phyloP scores from a whole-genome alignment of 2,888 invertebrate species.

The Vannuccia rotundouncinata region DNA sequence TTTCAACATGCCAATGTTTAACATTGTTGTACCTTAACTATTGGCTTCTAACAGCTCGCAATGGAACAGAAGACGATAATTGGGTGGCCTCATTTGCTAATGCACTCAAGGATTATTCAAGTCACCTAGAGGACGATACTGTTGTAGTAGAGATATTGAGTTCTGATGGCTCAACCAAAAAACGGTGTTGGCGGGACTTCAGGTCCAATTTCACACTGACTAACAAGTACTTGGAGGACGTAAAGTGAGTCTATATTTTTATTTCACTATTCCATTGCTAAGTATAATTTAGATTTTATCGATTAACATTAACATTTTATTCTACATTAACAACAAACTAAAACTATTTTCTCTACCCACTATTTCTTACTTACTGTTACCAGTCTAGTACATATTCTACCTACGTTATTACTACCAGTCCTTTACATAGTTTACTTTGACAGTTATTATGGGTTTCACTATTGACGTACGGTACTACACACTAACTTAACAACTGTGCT shows the following conservation, averaged over 20 bases:
- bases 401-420: too few relatives aligned
- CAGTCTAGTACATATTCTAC: background rate
- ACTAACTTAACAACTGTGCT: too few relatives aligned
- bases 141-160: constrained; percentile 26
- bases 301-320: too few relatives aligned
- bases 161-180: constrained; percentile 1
- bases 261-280: background rate
- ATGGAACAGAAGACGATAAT: constrained; percentile 35
- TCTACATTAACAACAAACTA: too few relatives aligned
- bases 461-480: too few relatives aligned
- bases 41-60: too few relatives aligned
- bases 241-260: constrained; percentile 33
- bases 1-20: too few relatives aligned
- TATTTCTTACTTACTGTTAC: too few relatives aligned
- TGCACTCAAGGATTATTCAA: constrained; percentile 27
- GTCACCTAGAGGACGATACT: constrained; percentile 37
- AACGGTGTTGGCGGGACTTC: constrained; percentile 36
- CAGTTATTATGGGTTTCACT: too few relatives aligned
- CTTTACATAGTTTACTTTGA: too few relatives aligned
- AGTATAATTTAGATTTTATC: background rate
- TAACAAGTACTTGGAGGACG: constrained; percentile 36
- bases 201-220: constrained; percentile 26
- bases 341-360: too few relatives aligned
- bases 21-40: too few relatives aligned
- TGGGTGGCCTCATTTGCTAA: background rate